Conservation (phyloP, 2,113 vertebrate genomes). For the Progne subis region DNA sequence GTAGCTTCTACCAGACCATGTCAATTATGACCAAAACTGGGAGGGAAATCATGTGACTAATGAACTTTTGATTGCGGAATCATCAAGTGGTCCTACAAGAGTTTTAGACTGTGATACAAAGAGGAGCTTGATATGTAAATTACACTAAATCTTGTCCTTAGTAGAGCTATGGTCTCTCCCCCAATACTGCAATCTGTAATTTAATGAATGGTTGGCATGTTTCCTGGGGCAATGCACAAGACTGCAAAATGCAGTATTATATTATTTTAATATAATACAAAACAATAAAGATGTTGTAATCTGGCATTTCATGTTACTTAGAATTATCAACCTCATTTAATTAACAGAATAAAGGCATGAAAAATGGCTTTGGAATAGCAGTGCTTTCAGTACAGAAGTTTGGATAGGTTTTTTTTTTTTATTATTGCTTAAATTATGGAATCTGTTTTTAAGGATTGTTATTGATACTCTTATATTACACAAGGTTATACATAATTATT, state of each 20-base stretch:
- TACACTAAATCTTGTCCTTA: background rate
- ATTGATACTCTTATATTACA: background rate
- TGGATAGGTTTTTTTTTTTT: background rate
- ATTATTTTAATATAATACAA: background rate
- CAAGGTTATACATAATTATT: background rate
- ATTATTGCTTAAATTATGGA: background rate
- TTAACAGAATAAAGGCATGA: background rate
- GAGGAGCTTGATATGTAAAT: constrained; percentile 28
- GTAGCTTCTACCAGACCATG: background rate
- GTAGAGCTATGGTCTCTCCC: constrained; percentile 10
- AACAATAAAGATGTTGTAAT: background rate
- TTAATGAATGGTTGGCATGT: background rate
- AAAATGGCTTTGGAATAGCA: constrained; percentile 8
- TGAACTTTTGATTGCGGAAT: constrained; percentile 36
- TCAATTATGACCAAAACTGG: background rate
- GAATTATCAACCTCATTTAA: constrained; percentile 10
- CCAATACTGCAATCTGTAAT: background rate
- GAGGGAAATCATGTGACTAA: background rate
- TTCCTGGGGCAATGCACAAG: background rate
- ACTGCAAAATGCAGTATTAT: background rate
- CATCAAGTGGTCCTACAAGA: constrained; percentile 2
- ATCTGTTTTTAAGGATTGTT: background rate
- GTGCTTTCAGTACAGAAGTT: background rate
- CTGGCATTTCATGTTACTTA: background rate
- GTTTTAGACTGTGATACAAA: constrained; percentile 17